Percentiles rank a stretch among this genome's conserved stretches.
Conservation (phyloP, 2,797 vertebrate species). For the Allobates femoralis region DNA sequence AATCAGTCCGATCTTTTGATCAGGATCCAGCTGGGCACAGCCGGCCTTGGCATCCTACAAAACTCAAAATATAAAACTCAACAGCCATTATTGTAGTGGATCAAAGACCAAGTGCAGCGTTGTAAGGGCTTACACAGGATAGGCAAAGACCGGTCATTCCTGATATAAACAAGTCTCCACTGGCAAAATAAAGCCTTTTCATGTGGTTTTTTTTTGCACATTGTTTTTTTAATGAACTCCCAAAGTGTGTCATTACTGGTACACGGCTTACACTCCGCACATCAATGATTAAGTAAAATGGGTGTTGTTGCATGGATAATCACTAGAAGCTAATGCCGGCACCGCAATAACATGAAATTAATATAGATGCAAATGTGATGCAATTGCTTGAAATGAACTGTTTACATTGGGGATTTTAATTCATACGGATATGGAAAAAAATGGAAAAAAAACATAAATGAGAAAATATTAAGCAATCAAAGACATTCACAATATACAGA, state of each 20-base stretch:
- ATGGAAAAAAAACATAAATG: slow-evolving; percentile 49
- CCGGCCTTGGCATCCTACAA: neutral
- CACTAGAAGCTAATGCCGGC: slow-evolving; percentile 55
- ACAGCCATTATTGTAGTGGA: neutral
- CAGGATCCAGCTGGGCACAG: slow-evolving; percentile 2
- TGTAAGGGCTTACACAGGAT: neutral
- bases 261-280: slow-evolving; percentile 53
- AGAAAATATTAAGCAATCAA: slow-evolving; percentile 61
- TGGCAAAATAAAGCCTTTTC: slow-evolving; percentile 9
- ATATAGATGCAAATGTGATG: slow-evolving; percentile 62
- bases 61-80: neutral
- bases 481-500: slow-evolving; percentile 50
- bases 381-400: slow-evolving; percentile 60
- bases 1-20: slow-evolving; percentile 15
- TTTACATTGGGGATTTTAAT: slow-evolving; percentile 63
- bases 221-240: slow-evolving; percentile 59
- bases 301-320: slow-evolving; percentile 63
- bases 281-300: slow-evolving; percentile 62
- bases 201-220: slow-evolving; percentile 17
- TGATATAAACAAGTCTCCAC: slow-evolving; percentile 8
- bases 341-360: slow-evolving; percentile 60
- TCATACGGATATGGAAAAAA: slow-evolving; percentile 45
- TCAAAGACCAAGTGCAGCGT: neutral
- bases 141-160: slow-evolving; percentile 9
- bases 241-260: slow-evolving; percentile 57